phyloP scores from a whole-genome alignment of 53 echinoderm and acorn worm genomes.

The Paracentrotus lividus region DNA sequence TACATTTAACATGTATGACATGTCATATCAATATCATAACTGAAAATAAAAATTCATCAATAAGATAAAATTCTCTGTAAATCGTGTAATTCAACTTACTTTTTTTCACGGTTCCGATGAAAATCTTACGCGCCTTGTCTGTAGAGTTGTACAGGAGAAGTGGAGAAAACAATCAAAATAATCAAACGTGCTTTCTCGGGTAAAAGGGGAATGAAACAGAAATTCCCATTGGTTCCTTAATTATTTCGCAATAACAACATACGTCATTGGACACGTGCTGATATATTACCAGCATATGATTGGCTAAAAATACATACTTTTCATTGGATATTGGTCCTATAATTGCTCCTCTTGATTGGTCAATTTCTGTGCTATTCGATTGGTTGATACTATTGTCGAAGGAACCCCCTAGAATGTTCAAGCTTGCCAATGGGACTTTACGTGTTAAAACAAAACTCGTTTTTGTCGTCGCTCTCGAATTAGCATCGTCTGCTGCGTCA shows the following conservation, averaged over 20 bases:
- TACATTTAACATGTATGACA: background rate
- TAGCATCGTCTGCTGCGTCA: constrained; percentile 6
- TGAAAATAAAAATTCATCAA: background rate
- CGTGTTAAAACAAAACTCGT: background rate
- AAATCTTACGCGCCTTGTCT: background rate
- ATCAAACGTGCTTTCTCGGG: constrained; percentile 18
- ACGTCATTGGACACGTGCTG: background rate
- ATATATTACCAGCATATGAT: background rate
- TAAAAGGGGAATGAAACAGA: background rate
- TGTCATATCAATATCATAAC: background rate
- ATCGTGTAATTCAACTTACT: background rate
- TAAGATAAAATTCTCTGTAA: background rate
- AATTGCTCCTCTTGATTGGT: background rate
- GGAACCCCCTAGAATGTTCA: background rate
- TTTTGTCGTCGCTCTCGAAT: background rate
- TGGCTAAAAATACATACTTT: background rate
- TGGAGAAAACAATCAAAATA: constrained; percentile 29
- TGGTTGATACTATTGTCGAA: background rate
- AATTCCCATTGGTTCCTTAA: constrained; percentile 23
- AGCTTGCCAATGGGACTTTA: constrained; percentile 21
- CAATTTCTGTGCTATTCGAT: background rate
- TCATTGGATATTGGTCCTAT: background rate
- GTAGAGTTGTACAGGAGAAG: background rate
- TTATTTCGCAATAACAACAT: constrained; percentile 20
- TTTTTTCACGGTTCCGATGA: background rate